Evolutionary conservation across 1,140 invertebrate genomes (phyloP), one percentile per base, ranked within the genome.

Genomic region (Drosophila melanica): DNA sequence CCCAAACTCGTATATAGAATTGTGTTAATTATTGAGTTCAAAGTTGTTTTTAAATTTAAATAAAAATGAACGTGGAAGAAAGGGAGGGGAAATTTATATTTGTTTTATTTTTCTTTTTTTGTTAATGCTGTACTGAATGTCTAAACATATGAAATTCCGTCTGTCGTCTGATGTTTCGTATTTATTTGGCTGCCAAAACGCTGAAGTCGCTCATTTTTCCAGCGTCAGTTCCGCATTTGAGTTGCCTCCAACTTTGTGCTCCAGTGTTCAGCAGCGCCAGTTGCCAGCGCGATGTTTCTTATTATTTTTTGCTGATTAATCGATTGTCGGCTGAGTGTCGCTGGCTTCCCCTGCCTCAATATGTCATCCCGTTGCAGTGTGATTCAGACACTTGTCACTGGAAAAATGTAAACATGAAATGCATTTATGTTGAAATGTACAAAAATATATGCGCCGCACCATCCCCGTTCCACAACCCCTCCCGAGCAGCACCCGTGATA

Each of bases 321-420:
- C 84, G 82, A 89, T 89, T 87, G 82, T 87, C 82, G 82, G 84
- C 84, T 89, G 82, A 81, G 62, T 87, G 82, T 87, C 82, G 76
- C 84, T 87, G 73, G 76, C 68, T 87, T 68, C 86, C 79, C 71
- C 68, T 82, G 82, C 75, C 76, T 79, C 75, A 69, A 86, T 86
- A 86, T 79, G 82, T 86, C 82, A 87, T 87, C 79, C 82, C 53
- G 55, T 76, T 68, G 79, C 65, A 75, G 72, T 72, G 79, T 87
- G 82, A 87, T 89, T 87, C 82, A 87, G 82, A 84, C 84, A 87
- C 82, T 87, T 87, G 82, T 87, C 82, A 87, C 82, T 87, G 82
- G 76, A 89, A 84, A 87, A 87, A 87, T 87, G 84, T 89, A 89
- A 89, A 87, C 84, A 87, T 84, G 82, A 87, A 87, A 87, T 89